Conservation (phyloP, 2,113 vertebrate genomes). For the Datnioides undecimradiatus region DNA sequence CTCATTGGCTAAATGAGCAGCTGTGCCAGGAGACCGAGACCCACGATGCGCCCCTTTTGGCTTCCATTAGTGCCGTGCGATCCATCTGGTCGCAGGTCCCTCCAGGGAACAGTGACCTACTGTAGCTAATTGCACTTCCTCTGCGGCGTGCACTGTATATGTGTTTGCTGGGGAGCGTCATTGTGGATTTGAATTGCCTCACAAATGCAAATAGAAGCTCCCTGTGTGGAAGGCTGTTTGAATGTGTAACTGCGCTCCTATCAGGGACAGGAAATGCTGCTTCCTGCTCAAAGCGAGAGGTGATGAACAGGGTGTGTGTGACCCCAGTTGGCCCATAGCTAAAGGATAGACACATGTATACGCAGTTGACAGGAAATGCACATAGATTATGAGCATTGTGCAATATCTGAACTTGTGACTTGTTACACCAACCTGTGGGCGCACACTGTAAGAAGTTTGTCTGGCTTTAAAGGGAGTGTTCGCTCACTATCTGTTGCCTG, state of each 20-base stretch:
- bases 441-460: conserved; percentile 34
- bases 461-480: conserved; percentile 44
- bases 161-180: conserved; percentile 32
- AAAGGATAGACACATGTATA: too few species aligned
- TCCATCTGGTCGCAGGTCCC: conserved; percentile 77
- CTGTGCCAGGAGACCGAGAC: conserved; percentile 73
- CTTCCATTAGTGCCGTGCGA: conserved; percentile 76
- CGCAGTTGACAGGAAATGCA: too few species aligned
- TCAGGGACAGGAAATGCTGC: conserved; percentile 50
- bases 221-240: conserved; percentile 52
- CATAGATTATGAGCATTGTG: too few species aligned
- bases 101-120: conserved; percentile 68
- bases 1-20: conserved; percentile 77
- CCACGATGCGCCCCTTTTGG: conserved; percentile 70
- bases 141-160: conserved; percentile 51
- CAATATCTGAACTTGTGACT: too few species aligned
- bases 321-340: conserved; percentile 1
- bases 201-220: conserved; percentile 67
- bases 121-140: conserved; percentile 71
- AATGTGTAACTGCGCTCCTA: conserved; percentile 59
- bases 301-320: conserved; percentile 22
- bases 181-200: conserved; percentile 64
- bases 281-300: conserved; percentile 40
- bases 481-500: conserved; percentile 38
- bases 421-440: conserved; percentile 15